Conservation (phyloP, 2,113 vertebrate species). For the Scopus umbretta region DNA sequence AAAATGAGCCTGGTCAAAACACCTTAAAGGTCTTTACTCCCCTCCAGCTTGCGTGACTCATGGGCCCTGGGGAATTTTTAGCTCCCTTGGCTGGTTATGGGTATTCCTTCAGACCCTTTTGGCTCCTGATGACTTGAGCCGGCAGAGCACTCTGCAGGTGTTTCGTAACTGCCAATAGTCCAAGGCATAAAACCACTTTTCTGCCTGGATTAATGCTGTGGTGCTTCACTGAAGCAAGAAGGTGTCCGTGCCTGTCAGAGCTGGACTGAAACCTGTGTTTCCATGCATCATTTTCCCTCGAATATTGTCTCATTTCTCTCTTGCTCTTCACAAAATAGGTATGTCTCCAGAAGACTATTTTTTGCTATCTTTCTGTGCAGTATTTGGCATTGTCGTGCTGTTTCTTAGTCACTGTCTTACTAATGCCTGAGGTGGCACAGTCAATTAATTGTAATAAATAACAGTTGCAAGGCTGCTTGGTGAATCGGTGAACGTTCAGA, state of each 20-base stretch:
- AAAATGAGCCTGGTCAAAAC: not conserved
- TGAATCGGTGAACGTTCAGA: not conserved
- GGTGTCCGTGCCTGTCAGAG: not conserved
- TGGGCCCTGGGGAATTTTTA: not conserved
- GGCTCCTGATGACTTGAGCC: not conserved
- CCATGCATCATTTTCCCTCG: not conserved
- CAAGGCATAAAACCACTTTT: not conserved
- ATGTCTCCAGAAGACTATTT: not conserved
- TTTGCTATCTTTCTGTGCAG: not conserved
- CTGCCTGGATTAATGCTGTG: not conserved
- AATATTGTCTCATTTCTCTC: not conserved
- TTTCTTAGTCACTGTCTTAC: not conserved
- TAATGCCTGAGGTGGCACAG: not conserved
- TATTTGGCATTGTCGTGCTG: not conserved
- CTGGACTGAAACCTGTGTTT: not conserved
- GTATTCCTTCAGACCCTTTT: not conserved
- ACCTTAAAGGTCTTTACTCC: not conserved
- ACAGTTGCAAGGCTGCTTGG: not conserved
- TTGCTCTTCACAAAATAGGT: not conserved
- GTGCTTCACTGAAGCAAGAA: not conserved
- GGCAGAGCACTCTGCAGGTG: not conserved
- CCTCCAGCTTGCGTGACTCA: conserved; percentile 2
- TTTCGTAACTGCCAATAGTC: not conserved
- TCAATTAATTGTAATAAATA: not conserved
- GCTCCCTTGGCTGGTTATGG: not conserved